A percentile compares a stretch with the other conserved stretches of the same genome.
Evolutionary conservation across 1,140 invertebrate species (phyloP).

Genomic region (Apis mellifera): DNA sequence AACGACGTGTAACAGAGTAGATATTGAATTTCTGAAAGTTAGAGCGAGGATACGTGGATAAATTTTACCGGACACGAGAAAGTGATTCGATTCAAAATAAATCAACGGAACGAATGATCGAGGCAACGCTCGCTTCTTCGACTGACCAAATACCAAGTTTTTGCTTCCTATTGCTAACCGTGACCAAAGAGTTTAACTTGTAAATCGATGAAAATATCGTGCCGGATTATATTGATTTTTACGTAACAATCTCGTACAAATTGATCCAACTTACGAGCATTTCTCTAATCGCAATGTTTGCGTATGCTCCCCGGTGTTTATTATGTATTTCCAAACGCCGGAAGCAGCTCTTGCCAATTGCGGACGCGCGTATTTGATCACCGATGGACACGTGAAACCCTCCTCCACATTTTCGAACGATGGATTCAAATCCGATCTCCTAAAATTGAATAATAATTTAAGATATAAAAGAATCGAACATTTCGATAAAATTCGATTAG

Average conservation of each 20-base stretch:
- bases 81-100: not conserved
- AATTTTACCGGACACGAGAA: not conserved
- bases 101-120: not conserved
- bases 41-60: not conserved
- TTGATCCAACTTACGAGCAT: conserved; percentile 85
- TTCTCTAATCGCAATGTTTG: conserved; percentile 92
- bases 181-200: not conserved
- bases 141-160: not conserved
- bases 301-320: conserved; percentile 92
- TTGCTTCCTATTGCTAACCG: not conserved
- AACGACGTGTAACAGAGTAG: not conserved
- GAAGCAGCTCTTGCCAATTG: conserved; percentile 91
- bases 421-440: conserved; percentile 80
- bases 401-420: conserved; percentile 82
- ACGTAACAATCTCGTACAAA: not conserved
- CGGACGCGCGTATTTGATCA: conserved; percentile 91
- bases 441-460: conserved; percentile 62
- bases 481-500: not conserved
- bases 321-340: conserved; percentile 93
- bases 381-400: conserved; percentile 90
- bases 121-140: not conserved
- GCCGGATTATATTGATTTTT: too few species aligned
- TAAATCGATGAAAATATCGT: not conserved
- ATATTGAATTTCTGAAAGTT: not conserved
- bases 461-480: not conserved